Percentiles rank a stretch among this genome's conserved stretches.
Evolutionary conservation across 2,113 vertebrate species (phyloP).

Genomic region (Lampris megalopsis): DNA sequence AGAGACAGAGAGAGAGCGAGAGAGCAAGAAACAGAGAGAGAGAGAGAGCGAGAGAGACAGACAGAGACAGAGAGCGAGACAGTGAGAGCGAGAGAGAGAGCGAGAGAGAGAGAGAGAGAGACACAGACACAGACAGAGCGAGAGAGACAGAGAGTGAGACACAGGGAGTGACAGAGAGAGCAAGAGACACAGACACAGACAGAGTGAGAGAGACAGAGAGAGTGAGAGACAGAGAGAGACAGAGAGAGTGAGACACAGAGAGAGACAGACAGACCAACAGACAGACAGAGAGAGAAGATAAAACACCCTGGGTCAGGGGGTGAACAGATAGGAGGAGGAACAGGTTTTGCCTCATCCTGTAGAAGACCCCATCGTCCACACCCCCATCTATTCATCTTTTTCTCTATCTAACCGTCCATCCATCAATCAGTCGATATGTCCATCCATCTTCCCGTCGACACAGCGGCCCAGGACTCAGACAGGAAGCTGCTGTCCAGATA

Average conservation of each 20-base stretch:
- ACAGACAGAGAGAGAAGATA: slow-evolving; percentile 20
- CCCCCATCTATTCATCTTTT: slow-evolving; percentile 57
- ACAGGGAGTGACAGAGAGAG: background rate
- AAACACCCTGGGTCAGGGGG: slow-evolving; percentile 52
- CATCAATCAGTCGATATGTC: slow-evolving; percentile 24
- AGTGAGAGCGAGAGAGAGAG: no score
- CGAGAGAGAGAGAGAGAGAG: no score
- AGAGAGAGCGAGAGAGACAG: no score
- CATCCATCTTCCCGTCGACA: slow-evolving; percentile 64
- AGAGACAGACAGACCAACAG: background rate
- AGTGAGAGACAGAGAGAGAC: background rate
- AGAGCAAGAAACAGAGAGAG: no score
- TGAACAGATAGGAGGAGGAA: slow-evolving; percentile 71
- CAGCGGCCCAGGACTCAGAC: slow-evolving; percentile 64
- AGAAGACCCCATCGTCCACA: slow-evolving; percentile 52
- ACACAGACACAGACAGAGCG: no score
- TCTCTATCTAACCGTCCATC: slow-evolving; percentile 63
- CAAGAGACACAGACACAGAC: background rate
- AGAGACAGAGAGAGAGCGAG: no score
- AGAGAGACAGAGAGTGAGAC: background rate
- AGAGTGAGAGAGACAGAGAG: slow-evolving; percentile 1
- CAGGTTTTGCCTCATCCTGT: slow-evolving; percentile 73
- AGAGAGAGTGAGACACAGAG: slow-evolving; percentile 5
- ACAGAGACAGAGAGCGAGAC: no score
- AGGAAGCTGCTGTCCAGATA: slow-evolving; percentile 83